phyloP scores from a whole-genome alignment of 2,888 invertebrate species.

The Buathra laborator region DNA sequence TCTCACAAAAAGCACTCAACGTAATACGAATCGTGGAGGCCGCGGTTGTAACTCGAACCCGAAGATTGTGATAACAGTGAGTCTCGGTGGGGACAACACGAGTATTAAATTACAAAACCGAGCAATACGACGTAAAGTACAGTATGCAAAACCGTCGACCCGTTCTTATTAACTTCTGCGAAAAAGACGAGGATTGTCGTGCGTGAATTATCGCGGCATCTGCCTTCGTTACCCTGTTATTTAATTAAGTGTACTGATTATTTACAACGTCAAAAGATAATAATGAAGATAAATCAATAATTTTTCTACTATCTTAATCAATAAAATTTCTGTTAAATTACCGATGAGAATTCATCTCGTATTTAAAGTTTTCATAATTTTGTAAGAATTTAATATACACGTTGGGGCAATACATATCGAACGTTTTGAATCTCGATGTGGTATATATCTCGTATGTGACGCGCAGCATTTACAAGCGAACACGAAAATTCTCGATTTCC shows the following conservation, averaged over 20 bases:
- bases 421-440: no score
- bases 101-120: conserved; percentile 39
- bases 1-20: conserved; percentile 37
- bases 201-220: conserved; percentile 6
- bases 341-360: not conserved
- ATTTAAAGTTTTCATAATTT: no score
- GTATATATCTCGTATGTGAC: not conserved
- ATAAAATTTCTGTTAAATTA: not conserved
- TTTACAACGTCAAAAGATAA: not conserved
- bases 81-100: not conserved
- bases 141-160: not conserved
- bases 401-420: no score
- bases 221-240: not conserved
- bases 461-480: conserved; percentile 9
- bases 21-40: conserved; percentile 38
- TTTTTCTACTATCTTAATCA: no score
- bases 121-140: not conserved
- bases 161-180: not conserved
- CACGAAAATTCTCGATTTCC: conserved; percentile 10
- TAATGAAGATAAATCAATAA: not conserved
- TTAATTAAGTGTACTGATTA: not conserved
- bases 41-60: conserved; percentile 48
- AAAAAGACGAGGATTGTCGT: not conserved
- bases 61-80: conserved; percentile 40
- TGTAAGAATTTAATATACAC: no score